Base-by-base conservation (phyloP, 1,140 invertebrate genomes). In the Caenorhabditis brenneri region DNA sequence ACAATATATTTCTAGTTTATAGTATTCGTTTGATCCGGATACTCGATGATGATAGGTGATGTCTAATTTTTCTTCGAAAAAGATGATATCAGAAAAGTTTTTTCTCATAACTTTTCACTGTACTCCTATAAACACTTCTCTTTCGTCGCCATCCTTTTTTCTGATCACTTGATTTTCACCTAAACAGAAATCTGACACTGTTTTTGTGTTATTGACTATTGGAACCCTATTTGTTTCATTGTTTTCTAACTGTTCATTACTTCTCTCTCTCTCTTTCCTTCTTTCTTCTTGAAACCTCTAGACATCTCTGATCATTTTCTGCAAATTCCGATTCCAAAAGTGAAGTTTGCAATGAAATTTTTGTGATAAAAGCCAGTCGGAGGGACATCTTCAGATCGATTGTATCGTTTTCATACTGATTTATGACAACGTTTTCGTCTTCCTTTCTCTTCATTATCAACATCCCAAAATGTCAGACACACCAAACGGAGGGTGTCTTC, bases 341-440 rank as follows among this genome's bases (percentile, higher is more conserved):
- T 16, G 58, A 33, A 36, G 31, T 33, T 42, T 74, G 12, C 29
- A 33, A 7, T 31, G 31, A 24, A 65, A 65, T 16, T 16, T 74
- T 16, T 24, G 5, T 55, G 65, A 74, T 42, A 74, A 74, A 74
- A 74, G 65, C 65, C 36, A 42, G 65, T 74, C 36, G 65, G 33
- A 7, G n/a, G n/a, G n/a, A n/a, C n/a, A 42, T 36, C 22, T 42
- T 15, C 10, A 12, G 6, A 22, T 42, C 65, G 9, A 74, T 74
- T n/a, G 33, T 42, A 74, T 74, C 65, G 33, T 74, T 65, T 65
- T 33, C 36, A 42, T 33, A 74, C 65, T 74, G 65, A 74, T 42
- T 74, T 74, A 74, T 42, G 65, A n/a, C 36, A 74, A 12, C 36
- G n/a, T 46, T 6, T 74, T 31, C 2, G n/a, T 24, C 24, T 74